Evolutionary conservation across 2,113 vertebrate species (phyloP).

Genomic region (Mormoops blainvillei): DNA sequence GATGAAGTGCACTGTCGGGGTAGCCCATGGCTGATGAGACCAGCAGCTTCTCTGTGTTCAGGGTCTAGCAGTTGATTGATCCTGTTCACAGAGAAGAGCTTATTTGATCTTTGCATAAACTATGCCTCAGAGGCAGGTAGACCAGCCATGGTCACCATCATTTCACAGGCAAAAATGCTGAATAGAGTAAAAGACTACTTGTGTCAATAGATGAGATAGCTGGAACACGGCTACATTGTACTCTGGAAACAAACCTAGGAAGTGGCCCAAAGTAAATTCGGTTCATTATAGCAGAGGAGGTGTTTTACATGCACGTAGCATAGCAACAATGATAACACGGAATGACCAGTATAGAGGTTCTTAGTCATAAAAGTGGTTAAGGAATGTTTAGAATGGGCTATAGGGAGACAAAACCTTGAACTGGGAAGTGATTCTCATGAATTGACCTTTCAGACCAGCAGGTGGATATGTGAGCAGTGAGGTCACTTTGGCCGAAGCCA

Average conservation of each 20-base stretch:
- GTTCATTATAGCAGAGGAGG: not conserved
- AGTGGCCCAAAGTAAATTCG: not conserved
- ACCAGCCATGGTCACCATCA: not conserved
- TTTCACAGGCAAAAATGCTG: not conserved
- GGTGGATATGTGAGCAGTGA: not conserved
- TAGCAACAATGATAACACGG: not conserved
- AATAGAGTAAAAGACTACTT: not conserved
- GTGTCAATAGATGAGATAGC: not conserved
- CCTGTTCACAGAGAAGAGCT: not conserved
- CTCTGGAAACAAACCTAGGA: not conserved
- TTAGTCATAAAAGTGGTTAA: accelerated
- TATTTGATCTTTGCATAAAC: not conserved
- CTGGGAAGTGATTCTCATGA: not conserved
- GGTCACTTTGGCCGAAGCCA: not conserved
- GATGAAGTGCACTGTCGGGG: not conserved
- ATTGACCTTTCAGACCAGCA: not conserved
- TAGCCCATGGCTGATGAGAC: not conserved
- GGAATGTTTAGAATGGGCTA: not conserved
- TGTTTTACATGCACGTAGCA: not conserved
- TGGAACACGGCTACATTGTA: not conserved
- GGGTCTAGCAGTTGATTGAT: not conserved
- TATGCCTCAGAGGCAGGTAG: not conserved
- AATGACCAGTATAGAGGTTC: not conserved
- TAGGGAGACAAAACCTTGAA: not conserved
- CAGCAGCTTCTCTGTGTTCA: not conserved